These are phyloP conservation scores for Pelobates fuscus DNA, from an alignment of 2,113 vertebrate species.

Conservation along the genomic window DNA sequence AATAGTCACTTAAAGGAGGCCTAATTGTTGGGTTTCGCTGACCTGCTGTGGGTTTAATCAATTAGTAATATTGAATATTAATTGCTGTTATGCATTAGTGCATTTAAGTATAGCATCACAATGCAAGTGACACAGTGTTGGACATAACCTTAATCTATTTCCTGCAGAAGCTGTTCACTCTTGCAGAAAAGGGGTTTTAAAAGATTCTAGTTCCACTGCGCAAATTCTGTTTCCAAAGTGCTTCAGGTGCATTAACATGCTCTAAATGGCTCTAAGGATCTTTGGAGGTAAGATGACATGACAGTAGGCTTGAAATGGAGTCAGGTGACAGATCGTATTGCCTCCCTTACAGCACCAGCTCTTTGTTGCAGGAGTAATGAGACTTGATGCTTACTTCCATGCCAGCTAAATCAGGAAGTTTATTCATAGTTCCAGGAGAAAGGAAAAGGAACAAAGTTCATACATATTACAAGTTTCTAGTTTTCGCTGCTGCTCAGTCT, in stretches of 20 bases:
- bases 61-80: too few relatives aligned
- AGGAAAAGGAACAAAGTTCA: background rate
- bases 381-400: constrained; percentile 3
- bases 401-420: background rate
- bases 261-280: constrained; percentile 9
- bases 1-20: too few relatives aligned
- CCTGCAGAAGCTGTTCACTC: background rate
- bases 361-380: constrained; percentile 11
- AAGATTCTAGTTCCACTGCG: background rate
- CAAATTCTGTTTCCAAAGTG: background rate
- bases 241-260: constrained; percentile 29
- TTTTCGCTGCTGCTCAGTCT: too few relatives aligned
- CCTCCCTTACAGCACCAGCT: background rate
- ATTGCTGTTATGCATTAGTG: too few relatives aligned
- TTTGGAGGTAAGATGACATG: constrained; percentile 33
- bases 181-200: background rate
- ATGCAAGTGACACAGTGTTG: background rate
- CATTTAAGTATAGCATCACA: too few relatives aligned
- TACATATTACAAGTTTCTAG: too few relatives aligned
- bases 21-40: too few relatives aligned
- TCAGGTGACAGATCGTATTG: constrained; percentile 23
- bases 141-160: background rate
- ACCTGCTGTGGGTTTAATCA: too few relatives aligned
- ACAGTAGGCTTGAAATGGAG: constrained; percentile 17
- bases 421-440: background rate